Base-by-base conservation (phyloP, 1,140 invertebrate genomes). In the Elymnias hypermnestra region DNA sequence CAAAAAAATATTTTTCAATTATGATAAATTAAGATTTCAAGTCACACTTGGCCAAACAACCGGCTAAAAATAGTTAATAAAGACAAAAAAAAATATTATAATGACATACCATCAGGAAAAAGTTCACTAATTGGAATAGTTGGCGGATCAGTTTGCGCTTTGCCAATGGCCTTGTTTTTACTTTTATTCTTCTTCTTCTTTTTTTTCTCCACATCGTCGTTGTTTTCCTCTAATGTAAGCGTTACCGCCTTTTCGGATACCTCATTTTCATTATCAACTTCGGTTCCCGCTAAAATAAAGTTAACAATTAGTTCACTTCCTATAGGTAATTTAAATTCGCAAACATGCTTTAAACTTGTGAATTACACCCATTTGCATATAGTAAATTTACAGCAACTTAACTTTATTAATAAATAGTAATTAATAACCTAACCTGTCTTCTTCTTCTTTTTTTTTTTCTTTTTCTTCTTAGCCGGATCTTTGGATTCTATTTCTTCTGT, bases 121-220 rank as follows among this genome's bases (percentile, higher is more conserved):
- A 98, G 86, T 42, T 97, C 93, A 0, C 89, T 87, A 56, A 99
- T 94, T 0, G 97, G 93, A 63, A 98, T 90, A 9, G 92, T 90
- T 6, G 97, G 96, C 9, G 96, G 96, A 81, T 82, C 75, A 18
- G 72, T 86, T 69, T 90, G 71, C 12, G 55, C 57, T 39, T 74
- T 75, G 9, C 49, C 70, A 8, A n/a, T n/a, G 62, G 57, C 40
- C 51, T 49, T 53, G 89, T 75, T 51, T 53, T 88, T 88, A 44
- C 69, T 87, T 44, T 86, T 89, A 63, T 89, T 89, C 64, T 92
- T 92, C 57, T 91, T 92, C 57, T 92, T 92, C 58, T 92, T 92
- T 57, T 92, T 92, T 59, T 91, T 91, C 23, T 77, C 75, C 8
- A 82, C 87, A 36, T 88, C 89, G 14, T 49, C 69, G 39, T 81